Conservation (phyloP, 2,797 vertebrate genomes). For the Heterohyrax brucei region DNA sequence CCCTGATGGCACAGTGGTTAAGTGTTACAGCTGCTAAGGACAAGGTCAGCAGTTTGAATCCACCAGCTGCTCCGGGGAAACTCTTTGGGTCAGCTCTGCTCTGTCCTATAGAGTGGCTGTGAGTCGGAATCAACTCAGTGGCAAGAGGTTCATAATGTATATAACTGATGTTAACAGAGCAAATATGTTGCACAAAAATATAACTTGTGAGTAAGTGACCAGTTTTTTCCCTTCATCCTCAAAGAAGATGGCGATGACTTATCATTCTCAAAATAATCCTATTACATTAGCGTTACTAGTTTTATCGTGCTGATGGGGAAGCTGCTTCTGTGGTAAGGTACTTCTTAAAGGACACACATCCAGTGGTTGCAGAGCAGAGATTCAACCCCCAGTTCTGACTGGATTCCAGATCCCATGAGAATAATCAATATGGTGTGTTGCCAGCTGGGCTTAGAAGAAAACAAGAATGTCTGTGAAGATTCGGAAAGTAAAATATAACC, state of each 20-base stretch:
- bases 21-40: too few relatives aligned
- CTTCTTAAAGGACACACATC: not conserved
- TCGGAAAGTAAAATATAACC: not conserved
- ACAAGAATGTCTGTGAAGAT: not conserved
- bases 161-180: slow-evolving; percentile 41
- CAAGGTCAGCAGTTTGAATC: too few relatives aligned
- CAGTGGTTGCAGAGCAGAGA: not conserved
- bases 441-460: slow-evolving; percentile 16
- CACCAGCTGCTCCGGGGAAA: too few relatives aligned
- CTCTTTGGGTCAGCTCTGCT: too few relatives aligned
- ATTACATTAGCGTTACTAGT: not conserved
- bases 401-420: slow-evolving; percentile 12
- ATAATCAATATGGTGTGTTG: not conserved
- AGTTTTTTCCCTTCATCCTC: slow-evolving; percentile 3
- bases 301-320: not conserved
- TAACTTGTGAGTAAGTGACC: not conserved
- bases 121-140: too few relatives aligned
- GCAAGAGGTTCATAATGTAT: not conserved
- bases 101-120: too few relatives aligned
- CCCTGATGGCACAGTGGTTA: too few relatives aligned
- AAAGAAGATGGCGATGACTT: not conserved
- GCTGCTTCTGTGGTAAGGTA: not conserved
- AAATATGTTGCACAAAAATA: not conserved
- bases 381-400: slow-evolving; percentile 32
- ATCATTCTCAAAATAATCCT: not conserved